A percentile compares a stretch with the other conserved stretches of the same genome.
These are phyloP conservation scores for Drosophila nebulosa DNA, from an alignment of 1,140 invertebrate genomes.

Conservation along the genomic window DNA sequence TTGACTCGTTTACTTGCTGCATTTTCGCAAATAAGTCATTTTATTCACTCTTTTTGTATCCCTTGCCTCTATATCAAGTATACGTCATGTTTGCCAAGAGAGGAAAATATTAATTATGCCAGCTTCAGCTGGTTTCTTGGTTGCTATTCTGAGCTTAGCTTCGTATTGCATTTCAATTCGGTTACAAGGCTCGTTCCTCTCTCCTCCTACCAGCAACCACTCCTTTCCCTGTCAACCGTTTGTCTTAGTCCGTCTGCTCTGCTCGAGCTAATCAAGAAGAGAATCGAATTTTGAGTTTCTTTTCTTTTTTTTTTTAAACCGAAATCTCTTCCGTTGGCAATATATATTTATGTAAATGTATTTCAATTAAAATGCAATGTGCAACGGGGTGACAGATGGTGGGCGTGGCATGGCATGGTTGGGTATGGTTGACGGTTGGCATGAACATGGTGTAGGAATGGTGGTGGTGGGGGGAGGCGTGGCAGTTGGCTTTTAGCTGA, in stretches of 20 bases:
- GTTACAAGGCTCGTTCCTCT: background rate
- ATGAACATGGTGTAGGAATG: no score
- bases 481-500: conserved; percentile 18
- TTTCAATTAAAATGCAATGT: conserved; percentile 72
- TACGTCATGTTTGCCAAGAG: background rate
- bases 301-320: background rate
- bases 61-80: background rate
- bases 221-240: background rate
- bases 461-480: background rate
- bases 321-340: background rate
- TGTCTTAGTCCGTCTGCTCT: background rate
- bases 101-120: conserved; percentile 49
- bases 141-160: background rate
- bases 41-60: background rate
- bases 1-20: no score
- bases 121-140: conserved; percentile 19
- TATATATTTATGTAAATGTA: conserved; percentile 66
- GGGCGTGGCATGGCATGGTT: conserved; percentile 11
- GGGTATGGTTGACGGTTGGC: background rate
- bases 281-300: background rate
- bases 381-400: background rate
- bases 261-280: background rate
- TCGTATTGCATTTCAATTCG: conserved; percentile 10
- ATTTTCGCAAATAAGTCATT: background rate
- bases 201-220: background rate